Base-by-base conservation (phyloP, 2,797 vertebrate genomes). In the Chelon labrosus region DNA sequence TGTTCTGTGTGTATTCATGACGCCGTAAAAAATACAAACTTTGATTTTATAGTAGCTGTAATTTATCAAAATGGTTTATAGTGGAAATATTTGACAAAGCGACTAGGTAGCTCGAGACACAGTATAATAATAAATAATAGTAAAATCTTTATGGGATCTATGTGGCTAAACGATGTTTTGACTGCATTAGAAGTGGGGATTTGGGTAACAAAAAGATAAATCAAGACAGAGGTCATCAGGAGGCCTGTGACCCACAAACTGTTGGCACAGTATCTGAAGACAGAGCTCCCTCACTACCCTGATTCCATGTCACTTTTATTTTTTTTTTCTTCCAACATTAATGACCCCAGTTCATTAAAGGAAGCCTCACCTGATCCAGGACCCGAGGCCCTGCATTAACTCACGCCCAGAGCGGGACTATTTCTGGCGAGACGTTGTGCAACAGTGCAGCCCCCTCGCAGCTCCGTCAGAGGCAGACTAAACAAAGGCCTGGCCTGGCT, bases 401-500 rank as follows among this genome's bases (percentile, higher is more conserved):
- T 87, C 75, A 55, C 9, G 75, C 84, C 88, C 69, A 60, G 69
- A 88, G 88, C 73, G 56, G 75, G 78, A 70, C 87, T 83, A 82
- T 85, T 87, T 88, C 78, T 85, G 73, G 75, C 57, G 17, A 20
- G 64, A 54, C 60, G 47, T 59, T 68, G 81, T 75, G 82, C 77
- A 83, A 84, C 83, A 67, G 84, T 62, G 74, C 67, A 75, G 75
- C 73, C 73, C 73, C 89, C 81, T 80, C 80, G 87, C 88, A 92
- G 87, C 86, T 85, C 89, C 76, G 73, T 83, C 77, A 79, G 79
- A 85, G 81, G 83, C 83, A 94, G 91, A 92, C 94, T 92, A 95
- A 96, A 95, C 94, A 95, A 95, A 95, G 91, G 91, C 90, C 90
- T 74, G 85, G 78, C 76, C 83, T 70, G 72, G 85, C 80, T 86